Evolutionary conservation across 1,140 invertebrate species (phyloP), one percentile per base, ranked within the genome.

Genomic region (Tetraneura akinire): DNA sequence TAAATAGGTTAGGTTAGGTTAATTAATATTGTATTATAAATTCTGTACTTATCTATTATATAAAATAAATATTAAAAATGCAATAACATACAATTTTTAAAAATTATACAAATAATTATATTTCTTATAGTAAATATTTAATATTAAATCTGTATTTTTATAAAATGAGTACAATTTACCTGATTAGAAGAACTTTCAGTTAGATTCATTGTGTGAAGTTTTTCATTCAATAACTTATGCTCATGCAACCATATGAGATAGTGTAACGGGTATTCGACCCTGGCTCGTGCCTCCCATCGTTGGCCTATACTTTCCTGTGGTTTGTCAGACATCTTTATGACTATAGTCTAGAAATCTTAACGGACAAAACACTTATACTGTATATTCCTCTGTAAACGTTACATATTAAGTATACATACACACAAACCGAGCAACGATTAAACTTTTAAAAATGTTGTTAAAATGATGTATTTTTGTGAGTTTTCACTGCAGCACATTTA

Each of bases 241-340:
- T 78, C 74, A 4, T 21, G 74, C 23, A 78, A 45, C 74, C 74
- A 78, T 45, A 78, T 78, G 0, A 78, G 23, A 23, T 62, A 78
- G 37, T 78, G 74, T 16, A 78, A 47, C 0, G 74, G 74, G 6
- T 62, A 78, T 18, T 62, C 55, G 8, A 47, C 16, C 14, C 23
- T 23, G 21, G 55, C 74, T 11, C 37, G 55, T 8, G 21, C 55
- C 11, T 78, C 74, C 74, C 74, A 78, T 62, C 55, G 32, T 13
- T 51, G 10, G 37, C 21, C 8, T 11, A 1, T 26, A 49, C 11
- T 45, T 23, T 60, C 51, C 21, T 21, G 21, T 13, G 23, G 53
- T 45, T 1, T 14, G 1, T 78, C 37, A 3, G 42, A 62, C 55
- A 62, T 62, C 1, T 23, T n/a, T 23, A 11, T 2, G 1, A 42